A percentile compares a stretch with the other conserved stretches of the same genome.
Evolutionary conservation across 2,888 invertebrate genomes (phyloP).

Genomic region (Apotomis betuletana): DNA sequence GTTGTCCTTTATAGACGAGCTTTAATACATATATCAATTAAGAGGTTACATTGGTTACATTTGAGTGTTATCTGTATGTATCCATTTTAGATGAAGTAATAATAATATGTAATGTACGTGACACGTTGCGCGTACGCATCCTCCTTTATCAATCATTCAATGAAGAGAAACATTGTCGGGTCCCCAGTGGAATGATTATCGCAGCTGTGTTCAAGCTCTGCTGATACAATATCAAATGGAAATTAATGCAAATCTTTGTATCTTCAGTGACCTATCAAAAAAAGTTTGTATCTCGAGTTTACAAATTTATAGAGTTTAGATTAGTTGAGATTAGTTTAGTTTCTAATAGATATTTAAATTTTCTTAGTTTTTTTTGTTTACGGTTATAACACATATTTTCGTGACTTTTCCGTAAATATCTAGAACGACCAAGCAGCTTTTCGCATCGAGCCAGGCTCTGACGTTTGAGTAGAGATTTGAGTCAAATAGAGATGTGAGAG

Average conservation of each 20-base stretch:
- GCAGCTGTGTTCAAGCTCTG: slow-evolving; percentile 21
- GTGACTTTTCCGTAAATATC: too few relatives aligned
- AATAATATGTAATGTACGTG: slow-evolving; percentile 20
- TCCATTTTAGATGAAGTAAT: slow-evolving; percentile 18
- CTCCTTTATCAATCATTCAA: slow-evolving; percentile 41
- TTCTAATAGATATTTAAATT: too few relatives aligned
- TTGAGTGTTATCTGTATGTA: neutral
- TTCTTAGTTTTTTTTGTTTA: too few relatives aligned
- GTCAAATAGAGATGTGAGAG: too few relatives aligned
- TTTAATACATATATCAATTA: too few relatives aligned
- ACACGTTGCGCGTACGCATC: slow-evolving; percentile 25
- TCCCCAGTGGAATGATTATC: slow-evolving; percentile 35
- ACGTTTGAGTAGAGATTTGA: neutral
- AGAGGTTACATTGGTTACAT: too few relatives aligned
- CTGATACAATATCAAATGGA: neutral
- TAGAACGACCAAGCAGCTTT: too few relatives aligned
- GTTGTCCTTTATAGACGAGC: too few relatives aligned
- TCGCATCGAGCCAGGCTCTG: too few relatives aligned
- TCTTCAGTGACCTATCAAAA: neutral
- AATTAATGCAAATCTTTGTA: neutral
- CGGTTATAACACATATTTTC: too few relatives aligned
- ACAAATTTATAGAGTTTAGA: too few relatives aligned
- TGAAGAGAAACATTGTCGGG: slow-evolving; percentile 36
- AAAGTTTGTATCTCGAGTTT: neutral
- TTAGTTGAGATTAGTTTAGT: too few relatives aligned